phyloP scores from a whole-genome alignment of 2,888 invertebrate species.

The Euplagia quadripunctaria region DNA sequence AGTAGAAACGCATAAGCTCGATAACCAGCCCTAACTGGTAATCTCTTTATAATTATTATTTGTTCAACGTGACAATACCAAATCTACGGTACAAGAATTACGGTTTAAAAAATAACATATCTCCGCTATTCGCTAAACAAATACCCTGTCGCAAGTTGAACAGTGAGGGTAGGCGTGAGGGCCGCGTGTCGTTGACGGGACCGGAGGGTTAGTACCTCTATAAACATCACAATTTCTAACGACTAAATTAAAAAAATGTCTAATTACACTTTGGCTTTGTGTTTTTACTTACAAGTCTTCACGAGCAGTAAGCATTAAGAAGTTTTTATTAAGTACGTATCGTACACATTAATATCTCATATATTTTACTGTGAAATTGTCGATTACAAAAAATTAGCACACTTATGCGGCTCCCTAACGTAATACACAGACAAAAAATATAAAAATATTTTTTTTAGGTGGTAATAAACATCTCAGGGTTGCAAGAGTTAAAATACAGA shows the following conservation, averaged over 20 bases:
- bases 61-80: conserved; percentile 23
- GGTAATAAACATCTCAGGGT: conserved; percentile 47
- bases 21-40: neutral
- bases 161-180: conserved; percentile 32
- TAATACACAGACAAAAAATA: conserved; percentile 47
- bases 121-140: conserved; percentile 57
- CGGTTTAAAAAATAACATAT: conserved; percentile 43
- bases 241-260: conserved; percentile 1
- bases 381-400: conserved; percentile 50
- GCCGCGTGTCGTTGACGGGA: neutral
- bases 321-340: conserved; percentile 29
- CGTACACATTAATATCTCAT: conserved; percentile 38
- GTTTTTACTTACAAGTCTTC: conserved; percentile 8
- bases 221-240: neutral
- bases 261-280: conserved; percentile 15
- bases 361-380: conserved; percentile 40
- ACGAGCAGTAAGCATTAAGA: conserved; percentile 27
- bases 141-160: conserved; percentile 70
- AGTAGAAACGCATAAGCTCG: neutral
- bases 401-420: conserved; percentile 28
- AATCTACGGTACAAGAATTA: conserved; percentile 36
- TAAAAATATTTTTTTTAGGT: conserved; percentile 32
- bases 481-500: conserved; percentile 59
- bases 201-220: neutral
- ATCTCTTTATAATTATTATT: neutral